Evolutionary conservation across 2,888 invertebrate species (phyloP).

Genomic region (Bhutanitis thaidina): DNA sequence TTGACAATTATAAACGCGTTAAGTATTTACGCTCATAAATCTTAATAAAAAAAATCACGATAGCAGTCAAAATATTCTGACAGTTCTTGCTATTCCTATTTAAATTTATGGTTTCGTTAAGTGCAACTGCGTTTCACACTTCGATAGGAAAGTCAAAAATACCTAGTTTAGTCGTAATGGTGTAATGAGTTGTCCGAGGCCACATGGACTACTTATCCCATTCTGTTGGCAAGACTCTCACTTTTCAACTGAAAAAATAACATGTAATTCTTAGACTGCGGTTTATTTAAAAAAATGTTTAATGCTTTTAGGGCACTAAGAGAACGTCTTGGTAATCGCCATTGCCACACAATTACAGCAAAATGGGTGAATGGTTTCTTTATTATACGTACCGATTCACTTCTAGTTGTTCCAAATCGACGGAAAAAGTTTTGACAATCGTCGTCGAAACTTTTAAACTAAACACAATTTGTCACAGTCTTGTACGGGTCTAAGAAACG

Average conservation of each 20-base stretch:
- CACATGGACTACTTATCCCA: conserved; percentile 8
- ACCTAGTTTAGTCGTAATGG: conserved; percentile 10
- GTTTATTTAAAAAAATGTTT: conserved; percentile 24
- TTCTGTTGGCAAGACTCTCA: conserved; percentile 30
- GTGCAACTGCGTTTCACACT: conserved; percentile 11
- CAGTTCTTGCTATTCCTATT: too few relatives aligned
- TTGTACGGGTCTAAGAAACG: conserved; percentile 30
- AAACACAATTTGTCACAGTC: conserved; percentile 44
- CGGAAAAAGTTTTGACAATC: conserved; percentile 35
- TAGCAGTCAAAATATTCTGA: too few relatives aligned
- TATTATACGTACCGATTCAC: conserved; percentile 52
- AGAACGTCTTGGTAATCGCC: conserved; percentile 30
- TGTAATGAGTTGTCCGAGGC: background rate
- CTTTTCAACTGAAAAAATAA: conserved; percentile 26
- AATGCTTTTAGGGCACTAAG: conserved; percentile 1
- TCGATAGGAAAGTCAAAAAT: conserved; percentile 4
- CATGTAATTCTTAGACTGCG: conserved; percentile 23
- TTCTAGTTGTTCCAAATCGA: conserved; percentile 45
- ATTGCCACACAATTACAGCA: conserved; percentile 37
- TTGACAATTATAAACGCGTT: too few relatives aligned
- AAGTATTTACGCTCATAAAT: too few relatives aligned
- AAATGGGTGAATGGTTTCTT: conserved; percentile 59
- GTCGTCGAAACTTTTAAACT: conserved; percentile 32
- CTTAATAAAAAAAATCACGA: too few relatives aligned
- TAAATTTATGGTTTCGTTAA: too few relatives aligned